Conservation (phyloP, 2,888 invertebrate genomes). For the Sinotaia quadrata region DNA sequence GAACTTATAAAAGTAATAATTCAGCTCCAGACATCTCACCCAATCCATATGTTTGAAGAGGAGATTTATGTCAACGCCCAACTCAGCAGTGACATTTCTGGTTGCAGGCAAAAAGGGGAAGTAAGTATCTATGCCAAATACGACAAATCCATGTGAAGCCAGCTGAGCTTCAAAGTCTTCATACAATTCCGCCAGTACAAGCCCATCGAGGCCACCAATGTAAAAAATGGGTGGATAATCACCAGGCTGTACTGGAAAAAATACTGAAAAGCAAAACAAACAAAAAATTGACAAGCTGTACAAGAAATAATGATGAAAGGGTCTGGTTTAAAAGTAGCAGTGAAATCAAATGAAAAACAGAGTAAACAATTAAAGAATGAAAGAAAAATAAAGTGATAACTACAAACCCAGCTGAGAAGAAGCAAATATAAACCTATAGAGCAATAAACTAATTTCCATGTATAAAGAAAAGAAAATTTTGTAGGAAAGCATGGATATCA, state of each 20-base stretch:
- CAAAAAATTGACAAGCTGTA: no score
- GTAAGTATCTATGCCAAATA: slow-evolving; percentile 47
- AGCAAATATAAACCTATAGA: no score
- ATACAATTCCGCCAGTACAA: slow-evolving; percentile 45
- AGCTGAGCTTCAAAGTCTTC: slow-evolving; percentile 40
- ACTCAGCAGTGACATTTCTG: slow-evolving; percentile 2
- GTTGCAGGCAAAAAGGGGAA: slow-evolving; percentile 31
- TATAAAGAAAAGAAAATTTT: no score
- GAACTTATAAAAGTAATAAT: no score
- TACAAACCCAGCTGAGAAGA: no score
- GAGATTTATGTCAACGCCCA: slow-evolving; percentile 4
- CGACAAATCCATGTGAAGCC: slow-evolving; percentile 51
- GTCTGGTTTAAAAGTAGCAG: background rate
- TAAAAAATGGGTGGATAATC: slow-evolving; percentile 44
- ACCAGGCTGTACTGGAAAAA: slow-evolving; percentile 37
- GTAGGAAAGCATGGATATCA: no score
- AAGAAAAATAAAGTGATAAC: no score
- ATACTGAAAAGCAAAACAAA: slow-evolving; percentile 35
- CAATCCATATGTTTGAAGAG: slow-evolving; percentile 11
- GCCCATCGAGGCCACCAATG: slow-evolving; percentile 41
- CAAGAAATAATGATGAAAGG: background rate
- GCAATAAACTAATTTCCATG: no score
- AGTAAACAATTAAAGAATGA: background rate
- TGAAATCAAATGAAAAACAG: background rate
- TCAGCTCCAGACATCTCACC: no score